phyloP scores from a whole-genome alignment of 2,888 invertebrate species.

The Pterostichus madidus region DNA sequence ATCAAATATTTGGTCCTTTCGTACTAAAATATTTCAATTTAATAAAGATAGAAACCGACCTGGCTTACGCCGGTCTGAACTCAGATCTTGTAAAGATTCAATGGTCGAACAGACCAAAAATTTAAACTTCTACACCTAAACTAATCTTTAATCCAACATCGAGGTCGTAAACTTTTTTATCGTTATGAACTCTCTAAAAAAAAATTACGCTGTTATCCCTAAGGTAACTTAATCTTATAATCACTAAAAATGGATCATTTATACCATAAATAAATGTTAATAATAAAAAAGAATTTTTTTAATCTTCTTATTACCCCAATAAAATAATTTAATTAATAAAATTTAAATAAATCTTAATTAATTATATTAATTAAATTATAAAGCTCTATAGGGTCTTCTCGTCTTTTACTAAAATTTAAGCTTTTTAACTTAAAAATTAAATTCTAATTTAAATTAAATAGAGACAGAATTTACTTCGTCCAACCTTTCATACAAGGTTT shows the following conservation, averaged over 20 bases:
- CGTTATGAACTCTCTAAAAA: conserved; percentile 86
- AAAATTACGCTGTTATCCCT: conserved; percentile 92
- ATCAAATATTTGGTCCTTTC: conserved; percentile 86
- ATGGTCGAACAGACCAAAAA: conserved; percentile 90
- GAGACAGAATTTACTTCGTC: too few relatives aligned
- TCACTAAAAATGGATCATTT: too few relatives aligned
- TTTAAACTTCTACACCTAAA: conserved; percentile 83
- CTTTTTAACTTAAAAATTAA: conserved; percentile 84
- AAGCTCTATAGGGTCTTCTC: too few relatives aligned
- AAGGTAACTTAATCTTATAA: conserved; percentile 85
- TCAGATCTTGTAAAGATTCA: conserved; percentile 93
- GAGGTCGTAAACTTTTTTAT: conserved; percentile 90
- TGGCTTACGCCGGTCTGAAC: conserved; percentile 92
- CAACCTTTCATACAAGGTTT: too few relatives aligned
- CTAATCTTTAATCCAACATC: conserved; percentile 91
- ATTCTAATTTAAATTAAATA: too few relatives aligned
- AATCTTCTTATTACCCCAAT: conserved; percentile 84
- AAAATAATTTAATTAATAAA: conserved; percentile 78
- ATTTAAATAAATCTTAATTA: conserved; percentile 73
- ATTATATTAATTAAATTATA: conserved; percentile 74
- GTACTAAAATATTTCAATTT: conserved; percentile 84
- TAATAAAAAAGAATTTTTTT: too few relatives aligned
- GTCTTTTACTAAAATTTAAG: too few relatives aligned
- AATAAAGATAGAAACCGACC: conserved; percentile 90
- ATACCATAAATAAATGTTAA: too few relatives aligned